Base-by-base conservation (phyloP, 30 jellyfish, hydroid and myxozoan genomes). In the Pelagia noctiluca region DNA sequence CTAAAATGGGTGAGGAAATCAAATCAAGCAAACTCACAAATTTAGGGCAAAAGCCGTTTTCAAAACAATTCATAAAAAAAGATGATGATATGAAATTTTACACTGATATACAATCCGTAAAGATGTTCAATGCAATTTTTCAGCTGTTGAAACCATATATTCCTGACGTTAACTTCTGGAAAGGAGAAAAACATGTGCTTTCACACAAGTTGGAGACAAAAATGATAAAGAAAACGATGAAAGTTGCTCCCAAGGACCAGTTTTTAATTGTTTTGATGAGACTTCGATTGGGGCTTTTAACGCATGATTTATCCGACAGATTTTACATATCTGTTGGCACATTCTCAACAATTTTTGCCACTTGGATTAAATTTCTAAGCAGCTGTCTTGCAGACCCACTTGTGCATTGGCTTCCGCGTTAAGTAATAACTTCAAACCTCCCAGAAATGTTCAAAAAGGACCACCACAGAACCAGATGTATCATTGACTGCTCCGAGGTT, bases 401-500 rank as follows among this genome's bases (percentile, higher is more conserved):
- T n/a, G 63, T 75, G 11, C 13, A 3, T 5, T 54, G 83, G 84
- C 26, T 54, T 12, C 84, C 84, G 7, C 50, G 30, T 18, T 86
- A 75, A 18, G 54, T 64, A 5, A 34, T 33, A 16, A 16, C 29
- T 13, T 36, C 28, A 3, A 49, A 75, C 60, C 24, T 75, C 7
- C 87, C 87, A 11, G 57, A 49, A 4, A 28, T 48, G 35, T 75
- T 75, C 62, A 75, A 48, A n/a, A 52, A 75, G 28, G 29, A 13
- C 21, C 30, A 64, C 42, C 12, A 26, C 28, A 77, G 61, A 10
- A 33, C 48, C 24, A 30, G 89, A 25, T 26, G 16, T 68, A 77
- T 77, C 13, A 23, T 75, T 29, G 89, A 77, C 35, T 77, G 85
- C 34, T 16, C 69, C 30, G 89, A 77, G 61, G 66, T 32, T 54